Percentiles rank a stretch among this genome's conserved stretches.
Conservation (phyloP, 2,113 vertebrate genomes). For the Sinocyclocheilus anophthalmus region DNA sequence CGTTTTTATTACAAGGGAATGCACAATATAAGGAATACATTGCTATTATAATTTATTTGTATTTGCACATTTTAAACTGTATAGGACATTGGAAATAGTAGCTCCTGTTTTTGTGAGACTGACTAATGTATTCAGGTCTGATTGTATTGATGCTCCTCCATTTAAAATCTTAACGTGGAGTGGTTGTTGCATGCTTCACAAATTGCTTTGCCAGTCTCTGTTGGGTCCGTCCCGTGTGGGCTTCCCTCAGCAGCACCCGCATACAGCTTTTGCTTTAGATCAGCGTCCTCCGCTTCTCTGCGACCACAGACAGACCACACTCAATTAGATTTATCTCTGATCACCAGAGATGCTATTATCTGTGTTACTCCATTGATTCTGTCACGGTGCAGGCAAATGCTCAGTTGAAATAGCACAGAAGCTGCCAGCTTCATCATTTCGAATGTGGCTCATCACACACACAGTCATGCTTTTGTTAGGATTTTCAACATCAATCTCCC, state of each 20-base stretch:
- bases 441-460: not conserved
- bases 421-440: not conserved
- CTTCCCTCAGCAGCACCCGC: slow-evolving; percentile 20
- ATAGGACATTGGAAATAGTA: too few relatives aligned
- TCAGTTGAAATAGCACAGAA: not conserved
- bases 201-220: not conserved
- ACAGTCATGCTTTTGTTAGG: not conserved
- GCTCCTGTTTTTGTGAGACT: too few relatives aligned
- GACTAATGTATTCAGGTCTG: not conserved
- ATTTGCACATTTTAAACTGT: too few relatives aligned
- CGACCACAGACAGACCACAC: not conserved
- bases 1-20: too few relatives aligned
- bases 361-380: slow-evolving; percentile 35
- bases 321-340: slow-evolving; percentile 37
- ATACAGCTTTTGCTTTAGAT: not conserved
- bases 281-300: not conserved
- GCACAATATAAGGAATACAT: too few relatives aligned
- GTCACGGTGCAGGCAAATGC: not conserved
- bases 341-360: slow-evolving; percentile 39
- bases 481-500: not conserved
- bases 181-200: not conserved
- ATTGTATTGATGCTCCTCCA: not conserved
- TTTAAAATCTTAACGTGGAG: not conserved
- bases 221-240: not conserved
- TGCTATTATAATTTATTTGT: too few relatives aligned